These are phyloP conservation scores for Lochmaea capreae DNA, from an alignment of 2,888 invertebrate species.

Conservation along the genomic window DNA sequence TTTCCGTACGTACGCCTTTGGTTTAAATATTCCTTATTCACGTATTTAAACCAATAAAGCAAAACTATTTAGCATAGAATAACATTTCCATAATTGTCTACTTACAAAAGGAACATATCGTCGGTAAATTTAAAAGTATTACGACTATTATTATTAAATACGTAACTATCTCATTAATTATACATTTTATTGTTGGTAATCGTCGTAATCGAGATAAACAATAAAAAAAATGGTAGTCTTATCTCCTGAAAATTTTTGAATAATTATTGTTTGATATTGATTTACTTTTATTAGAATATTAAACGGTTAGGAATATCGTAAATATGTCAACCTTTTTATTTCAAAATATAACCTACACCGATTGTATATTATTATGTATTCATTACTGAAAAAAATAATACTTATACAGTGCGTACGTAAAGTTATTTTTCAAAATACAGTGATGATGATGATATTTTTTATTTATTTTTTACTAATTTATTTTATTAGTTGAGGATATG, in stretches of 20 bases:
- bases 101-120: constrained; percentile 25
- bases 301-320: background rate
- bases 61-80: constrained; percentile 40
- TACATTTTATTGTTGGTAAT: constrained; percentile 1
- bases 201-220: background rate
- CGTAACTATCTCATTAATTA: constrained; percentile 26
- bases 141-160: constrained; percentile 33
- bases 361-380: background rate
- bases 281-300: constrained; percentile 1
- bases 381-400: background rate
- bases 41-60: constrained; percentile 30
- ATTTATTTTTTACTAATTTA: too few species aligned
- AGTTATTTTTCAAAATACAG: too few species aligned
- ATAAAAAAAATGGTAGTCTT: background rate
- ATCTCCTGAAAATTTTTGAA: background rate
- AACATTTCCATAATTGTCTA: constrained; percentile 38
- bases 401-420: background rate
- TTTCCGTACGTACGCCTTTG: background rate
- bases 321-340: constrained; percentile 1
- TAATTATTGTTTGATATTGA: background rate
- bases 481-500: too few species aligned
- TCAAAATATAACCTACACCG: background rate
- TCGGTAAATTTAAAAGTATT: constrained; percentile 32
- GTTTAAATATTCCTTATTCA: background rate
- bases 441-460: too few species aligned